Base-by-base conservation (phyloP, 2,113 vertebrate species). In the Pelmatolapia mariae region DNA sequence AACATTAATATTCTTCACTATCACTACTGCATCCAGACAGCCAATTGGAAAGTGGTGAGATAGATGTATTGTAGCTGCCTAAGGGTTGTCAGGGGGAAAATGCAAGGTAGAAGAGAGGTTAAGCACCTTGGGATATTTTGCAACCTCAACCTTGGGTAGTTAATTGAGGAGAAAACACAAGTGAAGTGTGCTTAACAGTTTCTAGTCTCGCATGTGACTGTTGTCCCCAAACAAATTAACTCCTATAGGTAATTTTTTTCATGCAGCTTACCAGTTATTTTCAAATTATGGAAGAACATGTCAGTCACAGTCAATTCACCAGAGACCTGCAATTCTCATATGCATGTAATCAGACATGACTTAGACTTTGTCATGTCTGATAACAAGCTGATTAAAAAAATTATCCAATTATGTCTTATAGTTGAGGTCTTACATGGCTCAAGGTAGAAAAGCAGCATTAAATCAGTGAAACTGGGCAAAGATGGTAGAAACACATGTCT, bases 161-260 rank as follows among this genome's bases (percentile, higher is more conserved):
- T 94, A 90, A 93, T 92, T 92, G 90, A 93, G 85, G 85, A 84
- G 81, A 90, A 91, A 94, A 88, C 50, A 91, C 87, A 83, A 89
- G 81, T 26, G 26, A 68, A 79, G 61, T 31, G 66, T 56, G 33
- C 71, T 36, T 63, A 22, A 82, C 13, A 19, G 19, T 56, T 86
- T 84, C 24, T 40, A 50, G 73, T 76, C 40, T 45, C 40, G 11
- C 40, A 2, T 19, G 68, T 18, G 40, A 76, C 68, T 76, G 40
- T 76, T 18, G 15, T 76, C 68, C 68, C 68, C 15, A 76, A 26
- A 76, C 40, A 76, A 76, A 29, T 47, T 29, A 45, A 26, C 29
- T 6, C 22, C 68, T 45, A 45, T 7, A 29, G 24, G 24, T 18
- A 4, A 29, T 45, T 73, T 1, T 73, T 76, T 73, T 45, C 5